Base-by-base conservation (phyloP, 2,888 invertebrate species). In the Nephrotoma guestfalica region DNA sequence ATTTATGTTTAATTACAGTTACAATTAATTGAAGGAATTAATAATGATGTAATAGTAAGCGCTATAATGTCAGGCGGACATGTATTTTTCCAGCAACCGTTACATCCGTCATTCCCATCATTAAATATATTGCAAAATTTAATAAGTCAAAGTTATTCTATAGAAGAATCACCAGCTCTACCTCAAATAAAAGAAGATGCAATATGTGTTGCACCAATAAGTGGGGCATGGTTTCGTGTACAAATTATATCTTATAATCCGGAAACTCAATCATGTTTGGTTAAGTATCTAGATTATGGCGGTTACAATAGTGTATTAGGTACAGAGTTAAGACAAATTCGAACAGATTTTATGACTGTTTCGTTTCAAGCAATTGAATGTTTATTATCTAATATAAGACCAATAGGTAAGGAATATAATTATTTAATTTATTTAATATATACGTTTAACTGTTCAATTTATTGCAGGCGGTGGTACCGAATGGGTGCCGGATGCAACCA, bases 341-440 rank as follows among this genome's bases (percentile, higher is more conserved):
- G 98, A 89, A 95, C 95, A 86, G 98, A 99, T 92, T 98, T 98
- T 91, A 95, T 98, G 94, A 93, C 95, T 87, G 93, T 99, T 91
- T 99, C 99, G 86, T 99, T 99, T 94, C 99, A 99, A 94, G 97
- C 99, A 87, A 96, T 97, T 86, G 99, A 99, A 93, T 97, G 98
- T 90, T 94, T 96, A 90, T 93, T 99, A 90, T 97, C 97, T n/a
- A 95, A 97, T 92, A 94, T 98, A 89, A 94, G 94, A 91, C 96
- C 98, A 87, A 93, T 94, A 87, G 95, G 97, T 95, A 91, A 91
- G 90, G 90, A 71, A 86, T n/a, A n/a, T n/a, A 83, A 86, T 83
- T 84, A 84, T 85, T 41, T 13, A 9, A 9, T 42, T 15, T 83
- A 41, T 41, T 9, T 86, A 43, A 18, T 51, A 43, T 45, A 51